phyloP scores from a whole-genome alignment of 2,888 invertebrate genomes.

The Erebia epiphron region DNA sequence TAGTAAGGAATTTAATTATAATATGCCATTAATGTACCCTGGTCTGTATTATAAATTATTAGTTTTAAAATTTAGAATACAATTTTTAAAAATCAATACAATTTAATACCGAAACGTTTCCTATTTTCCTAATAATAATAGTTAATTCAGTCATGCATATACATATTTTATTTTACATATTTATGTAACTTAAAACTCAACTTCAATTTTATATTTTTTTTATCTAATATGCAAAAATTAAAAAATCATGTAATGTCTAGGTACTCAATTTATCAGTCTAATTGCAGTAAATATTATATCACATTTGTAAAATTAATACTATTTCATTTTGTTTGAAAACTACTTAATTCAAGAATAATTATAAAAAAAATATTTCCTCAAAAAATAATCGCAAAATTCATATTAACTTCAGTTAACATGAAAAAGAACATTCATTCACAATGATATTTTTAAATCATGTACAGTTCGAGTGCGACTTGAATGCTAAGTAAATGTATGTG shows the following conservation, averaged over 20 bases:
- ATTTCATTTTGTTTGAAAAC: too few species aligned
- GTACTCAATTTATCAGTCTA: slow-evolving; percentile 14
- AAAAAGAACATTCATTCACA: too few species aligned
- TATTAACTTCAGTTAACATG: too few species aligned
- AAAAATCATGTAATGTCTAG: background rate
- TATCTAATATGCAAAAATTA: background rate
- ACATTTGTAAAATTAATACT: background rate
- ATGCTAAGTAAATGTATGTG: too few species aligned
- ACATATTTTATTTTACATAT: slow-evolving; percentile 2
- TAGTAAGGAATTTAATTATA: slow-evolving; percentile 21
- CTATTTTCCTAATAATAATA: slow-evolving; percentile 1
- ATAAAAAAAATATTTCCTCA: too few species aligned
- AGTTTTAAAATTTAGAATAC: slow-evolving; percentile 2
- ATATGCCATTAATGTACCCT: slow-evolving; percentile 30
- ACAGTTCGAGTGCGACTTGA: too few species aligned
- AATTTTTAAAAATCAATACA: slow-evolving; percentile 11
- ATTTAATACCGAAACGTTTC: slow-evolving; percentile 14
- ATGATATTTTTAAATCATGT: too few species aligned
- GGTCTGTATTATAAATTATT: slow-evolving; percentile 14
- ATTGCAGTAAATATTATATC: slow-evolving; percentile 5
- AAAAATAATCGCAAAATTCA: too few species aligned
- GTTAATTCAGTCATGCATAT: slow-evolving; percentile 15
- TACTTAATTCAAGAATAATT: too few species aligned
- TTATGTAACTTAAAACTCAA: background rate
- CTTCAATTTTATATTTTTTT: background rate